These are phyloP conservation scores for Tragelaphus oryx DNA, from an alignment of 2,797 vertebrate genomes.

Conservation along the genomic window DNA sequence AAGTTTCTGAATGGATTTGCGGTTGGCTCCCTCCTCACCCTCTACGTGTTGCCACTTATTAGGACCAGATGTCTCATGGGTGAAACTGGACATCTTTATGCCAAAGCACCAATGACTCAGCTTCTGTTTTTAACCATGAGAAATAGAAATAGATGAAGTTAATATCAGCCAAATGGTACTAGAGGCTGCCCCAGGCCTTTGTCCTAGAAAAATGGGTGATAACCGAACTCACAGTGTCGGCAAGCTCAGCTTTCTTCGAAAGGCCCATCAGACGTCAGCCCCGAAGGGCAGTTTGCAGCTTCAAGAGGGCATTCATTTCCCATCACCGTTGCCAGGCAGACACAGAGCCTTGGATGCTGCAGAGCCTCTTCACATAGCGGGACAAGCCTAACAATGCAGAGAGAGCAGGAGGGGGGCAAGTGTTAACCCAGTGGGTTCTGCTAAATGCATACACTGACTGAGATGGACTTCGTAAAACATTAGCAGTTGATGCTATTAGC, in stretches of 20 bases:
- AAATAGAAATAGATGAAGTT: conserved; percentile 7
- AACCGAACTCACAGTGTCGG: neutral
- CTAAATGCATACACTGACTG: neutral
- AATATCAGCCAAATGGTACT: neutral
- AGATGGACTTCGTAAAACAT: neutral
- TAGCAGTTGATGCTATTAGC: neutral
- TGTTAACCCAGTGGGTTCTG: neutral
- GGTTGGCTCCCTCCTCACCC: neutral
- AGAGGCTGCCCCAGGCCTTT: neutral
- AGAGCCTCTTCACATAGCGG: neutral
- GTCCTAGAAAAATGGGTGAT: neutral
- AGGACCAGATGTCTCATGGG: neutral
- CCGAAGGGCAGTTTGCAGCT: neutral
- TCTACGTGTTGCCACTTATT: neutral
- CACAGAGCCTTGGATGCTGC: neutral
- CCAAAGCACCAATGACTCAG: neutral
- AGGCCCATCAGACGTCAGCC: neutral
- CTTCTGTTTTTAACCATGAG: neutral
- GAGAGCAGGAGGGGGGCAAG: neutral
- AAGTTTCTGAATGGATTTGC: neutral
- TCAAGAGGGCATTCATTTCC: neutral
- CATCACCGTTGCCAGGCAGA: neutral
- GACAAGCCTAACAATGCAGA: neutral
- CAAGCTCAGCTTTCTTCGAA: neutral
- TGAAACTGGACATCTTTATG: neutral